Percentiles rank a stretch among this genome's conserved stretches.
Conservation (phyloP, 2,113 vertebrate genomes). For the Dinomys branickii region DNA sequence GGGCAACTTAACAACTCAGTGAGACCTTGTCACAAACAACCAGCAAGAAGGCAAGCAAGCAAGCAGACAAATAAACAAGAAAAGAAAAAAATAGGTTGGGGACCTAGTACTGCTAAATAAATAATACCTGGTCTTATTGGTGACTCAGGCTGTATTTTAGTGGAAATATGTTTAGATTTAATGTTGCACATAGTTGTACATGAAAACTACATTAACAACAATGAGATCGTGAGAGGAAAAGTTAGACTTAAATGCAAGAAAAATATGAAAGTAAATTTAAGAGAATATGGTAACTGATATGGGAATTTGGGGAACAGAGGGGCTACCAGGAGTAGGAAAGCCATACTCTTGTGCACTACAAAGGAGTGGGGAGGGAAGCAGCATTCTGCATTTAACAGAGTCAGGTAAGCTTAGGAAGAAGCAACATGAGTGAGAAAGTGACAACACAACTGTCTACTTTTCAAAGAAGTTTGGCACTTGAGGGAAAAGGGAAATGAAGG, state of each 20-base stretch:
- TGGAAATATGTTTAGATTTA: not conserved
- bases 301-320: fast-evolving
- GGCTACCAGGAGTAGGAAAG: fast-evolving
- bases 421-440: not conserved
- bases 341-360: fast-evolving
- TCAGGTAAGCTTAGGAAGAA: not conserved
- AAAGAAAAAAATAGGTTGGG: not conserved
- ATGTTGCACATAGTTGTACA: not conserved
- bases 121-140: not conserved
- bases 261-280: not conserved
- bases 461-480: not conserved
- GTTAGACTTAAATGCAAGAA: fast-evolving
- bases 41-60: no score
- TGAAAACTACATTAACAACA: fast-evolving
- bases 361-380: fast-evolving
- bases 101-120: not conserved
- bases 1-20: not conserved
- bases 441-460: not conserved
- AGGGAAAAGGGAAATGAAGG: not conserved
- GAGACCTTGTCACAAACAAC: not conserved
- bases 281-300: fast-evolving
- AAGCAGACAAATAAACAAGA: not conserved
- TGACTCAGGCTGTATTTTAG: not conserved
- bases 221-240: not conserved
- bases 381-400: not conserved